Evolutionary conservation across 2,797 vertebrate species (phyloP).

Genomic region (Argya squamiceps): DNA sequence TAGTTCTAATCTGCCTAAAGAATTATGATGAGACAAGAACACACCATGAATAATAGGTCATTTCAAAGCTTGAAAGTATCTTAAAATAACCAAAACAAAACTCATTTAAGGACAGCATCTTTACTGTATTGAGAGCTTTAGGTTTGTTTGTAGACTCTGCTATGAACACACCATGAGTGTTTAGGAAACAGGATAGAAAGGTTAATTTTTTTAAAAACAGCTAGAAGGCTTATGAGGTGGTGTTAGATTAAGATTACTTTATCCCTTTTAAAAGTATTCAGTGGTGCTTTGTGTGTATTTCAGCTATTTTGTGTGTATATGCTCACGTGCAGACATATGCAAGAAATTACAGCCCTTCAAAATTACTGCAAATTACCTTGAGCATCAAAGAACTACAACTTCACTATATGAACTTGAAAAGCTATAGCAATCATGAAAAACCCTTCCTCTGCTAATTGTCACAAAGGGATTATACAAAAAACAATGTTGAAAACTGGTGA

Average conservation of each 20-base stretch:
- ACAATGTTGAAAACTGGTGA: background rate
- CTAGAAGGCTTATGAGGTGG: background rate
- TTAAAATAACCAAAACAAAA: background rate
- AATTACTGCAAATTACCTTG: background rate
- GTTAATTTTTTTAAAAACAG: background rate
- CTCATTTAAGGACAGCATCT: background rate
- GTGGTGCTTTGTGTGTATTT: background rate
- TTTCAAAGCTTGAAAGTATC: background rate
- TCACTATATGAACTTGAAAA: background rate
- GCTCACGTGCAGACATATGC: accelerated
- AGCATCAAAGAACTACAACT: background rate
- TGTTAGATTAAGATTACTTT: background rate
- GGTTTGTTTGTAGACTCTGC: background rate
- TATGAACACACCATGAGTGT: background rate
- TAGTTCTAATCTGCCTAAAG: background rate
- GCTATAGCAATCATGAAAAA: background rate
- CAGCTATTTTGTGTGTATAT: background rate
- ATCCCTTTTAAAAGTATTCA: background rate
- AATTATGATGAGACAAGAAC: background rate
- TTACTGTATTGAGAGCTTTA: background rate
- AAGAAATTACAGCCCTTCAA: background rate
- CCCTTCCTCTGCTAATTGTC: background rate
- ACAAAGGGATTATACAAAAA: background rate
- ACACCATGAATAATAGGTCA: background rate
- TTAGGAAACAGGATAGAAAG: background rate